Conservation (phyloP, 2,888 invertebrate species). For the Nemoura dubitans region DNA sequence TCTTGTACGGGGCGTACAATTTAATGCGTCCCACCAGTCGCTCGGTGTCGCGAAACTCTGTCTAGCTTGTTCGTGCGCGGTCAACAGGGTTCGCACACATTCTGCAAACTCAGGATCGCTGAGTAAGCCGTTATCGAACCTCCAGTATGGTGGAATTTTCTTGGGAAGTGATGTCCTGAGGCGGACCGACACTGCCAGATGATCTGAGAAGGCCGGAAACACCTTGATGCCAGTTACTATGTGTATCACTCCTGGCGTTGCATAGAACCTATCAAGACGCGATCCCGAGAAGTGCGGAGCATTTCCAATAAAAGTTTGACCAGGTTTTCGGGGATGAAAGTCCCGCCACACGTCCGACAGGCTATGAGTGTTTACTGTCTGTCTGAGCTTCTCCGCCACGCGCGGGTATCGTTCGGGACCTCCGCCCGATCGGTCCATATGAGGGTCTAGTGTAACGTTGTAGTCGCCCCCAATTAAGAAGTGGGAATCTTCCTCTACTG, state of each 20-base stretch:
- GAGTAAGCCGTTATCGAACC: background rate
- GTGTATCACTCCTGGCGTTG: background rate
- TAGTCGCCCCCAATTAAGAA: no score
- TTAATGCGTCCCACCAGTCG: background rate
- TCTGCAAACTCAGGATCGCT: background rate
- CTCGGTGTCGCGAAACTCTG: background rate
- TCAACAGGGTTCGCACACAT: background rate
- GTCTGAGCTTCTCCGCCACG: background rate
- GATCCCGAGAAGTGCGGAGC: background rate
- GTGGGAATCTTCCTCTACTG: no score
- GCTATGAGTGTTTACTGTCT: background rate
- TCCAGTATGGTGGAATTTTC: constrained; percentile 17
- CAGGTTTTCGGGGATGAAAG: background rate
- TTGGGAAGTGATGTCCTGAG: no score
- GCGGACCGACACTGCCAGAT: no score
- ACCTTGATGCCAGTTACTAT: no score
- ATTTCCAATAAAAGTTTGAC: background rate
- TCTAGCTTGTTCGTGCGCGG: background rate
- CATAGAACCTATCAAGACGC: background rate
- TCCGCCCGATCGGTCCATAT: background rate
- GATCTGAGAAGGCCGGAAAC: no score
- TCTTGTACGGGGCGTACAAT: no score
- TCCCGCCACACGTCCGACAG: background rate
- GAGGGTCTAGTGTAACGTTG: background rate
- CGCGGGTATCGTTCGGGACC: background rate